Evolutionary conservation across 2,797 vertebrate genomes (phyloP).

Genomic region (Epinephelus coioides): DNA sequence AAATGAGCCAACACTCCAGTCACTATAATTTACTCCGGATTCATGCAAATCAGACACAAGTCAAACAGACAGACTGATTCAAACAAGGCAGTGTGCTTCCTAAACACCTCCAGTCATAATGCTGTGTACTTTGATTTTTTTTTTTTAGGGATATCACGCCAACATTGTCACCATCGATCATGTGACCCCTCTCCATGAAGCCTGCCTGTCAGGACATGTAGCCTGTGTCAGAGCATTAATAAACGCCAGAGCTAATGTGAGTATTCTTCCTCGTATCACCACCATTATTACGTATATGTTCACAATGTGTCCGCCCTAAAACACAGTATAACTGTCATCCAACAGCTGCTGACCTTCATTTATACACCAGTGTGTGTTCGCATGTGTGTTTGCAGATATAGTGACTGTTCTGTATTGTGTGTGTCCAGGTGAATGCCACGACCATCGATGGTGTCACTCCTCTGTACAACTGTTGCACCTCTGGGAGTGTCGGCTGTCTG

Average conservation of each 20-base stretch:
- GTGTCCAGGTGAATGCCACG: conserved; percentile 90
- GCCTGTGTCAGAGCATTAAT: conserved; percentile 93
- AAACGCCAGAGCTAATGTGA: conserved; percentile 94
- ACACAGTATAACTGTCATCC: not conserved
- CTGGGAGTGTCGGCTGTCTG: conserved; percentile 89
- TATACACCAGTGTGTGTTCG: too few relatives aligned
- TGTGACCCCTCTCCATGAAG: conserved; percentile 95
- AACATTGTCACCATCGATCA: conserved; percentile 95
- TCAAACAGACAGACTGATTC: not conserved
- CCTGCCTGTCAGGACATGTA: conserved; percentile 94
- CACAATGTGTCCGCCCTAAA: not conserved
- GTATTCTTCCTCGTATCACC: not conserved
- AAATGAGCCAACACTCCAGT: not conserved
- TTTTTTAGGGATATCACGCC: conserved; percentile 90
- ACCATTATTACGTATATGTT: not conserved
- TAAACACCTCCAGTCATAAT: not conserved
- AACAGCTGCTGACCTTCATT: too few relatives aligned
- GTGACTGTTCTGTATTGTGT: conserved; percentile 6
- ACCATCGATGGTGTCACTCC: conserved; percentile 96
- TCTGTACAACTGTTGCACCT: conserved; percentile 92
- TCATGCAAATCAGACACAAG: not conserved
- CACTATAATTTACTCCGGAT: not conserved
- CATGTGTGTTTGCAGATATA: not conserved
- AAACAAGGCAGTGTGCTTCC: not conserved
- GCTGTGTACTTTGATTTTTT: conserved; percentile 22